phyloP scores from a whole-genome alignment of 2,113 vertebrate species.

The Dunckerocampus dactyliophorus region DNA sequence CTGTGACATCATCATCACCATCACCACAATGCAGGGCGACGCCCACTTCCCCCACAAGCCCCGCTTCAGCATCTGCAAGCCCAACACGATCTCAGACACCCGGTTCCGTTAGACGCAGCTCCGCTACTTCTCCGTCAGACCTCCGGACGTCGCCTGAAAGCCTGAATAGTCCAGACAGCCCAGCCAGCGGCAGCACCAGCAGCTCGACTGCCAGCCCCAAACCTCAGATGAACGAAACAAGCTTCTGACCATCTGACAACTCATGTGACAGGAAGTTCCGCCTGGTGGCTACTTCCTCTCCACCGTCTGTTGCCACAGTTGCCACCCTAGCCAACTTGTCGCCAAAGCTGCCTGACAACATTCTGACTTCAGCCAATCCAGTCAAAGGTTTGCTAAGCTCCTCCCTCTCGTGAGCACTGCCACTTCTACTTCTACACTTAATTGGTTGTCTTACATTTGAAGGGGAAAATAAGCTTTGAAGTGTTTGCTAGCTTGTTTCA shows the following conservation, averaged over 20 bases:
- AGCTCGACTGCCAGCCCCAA: constrained; percentile 66
- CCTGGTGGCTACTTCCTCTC: too few relatives aligned
- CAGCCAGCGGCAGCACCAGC: constrained; percentile 24
- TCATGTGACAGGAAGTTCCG: too few relatives aligned
- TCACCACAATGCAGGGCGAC: constrained; percentile 22
- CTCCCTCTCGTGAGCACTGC: too few relatives aligned
- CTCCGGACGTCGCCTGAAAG: constrained; percentile 31
- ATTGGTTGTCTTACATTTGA: too few relatives aligned
- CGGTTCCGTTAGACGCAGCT: constrained; percentile 5
- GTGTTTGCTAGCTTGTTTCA: too few relatives aligned
- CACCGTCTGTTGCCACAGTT: not conserved
- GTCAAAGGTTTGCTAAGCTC: too few relatives aligned
- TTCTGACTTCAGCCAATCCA: too few relatives aligned
- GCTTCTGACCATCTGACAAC: constrained; percentile 79
- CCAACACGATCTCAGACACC: constrained; percentile 32
- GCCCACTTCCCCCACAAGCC: constrained; percentile 37
- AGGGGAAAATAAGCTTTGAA: too few relatives aligned
- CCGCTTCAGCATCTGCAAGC: constrained; percentile 36
- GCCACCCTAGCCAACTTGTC: not conserved
- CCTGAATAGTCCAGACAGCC: constrained; percentile 20
- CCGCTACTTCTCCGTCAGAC: constrained; percentile 23
- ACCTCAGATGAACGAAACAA: constrained; percentile 81
- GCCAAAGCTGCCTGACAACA: too few relatives aligned
- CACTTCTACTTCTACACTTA: too few relatives aligned
- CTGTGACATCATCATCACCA: not conserved